These are phyloP conservation scores for Dromiciops gliroides DNA, from an alignment of 2,113 vertebrate genomes.

Conservation along the genomic window DNA sequence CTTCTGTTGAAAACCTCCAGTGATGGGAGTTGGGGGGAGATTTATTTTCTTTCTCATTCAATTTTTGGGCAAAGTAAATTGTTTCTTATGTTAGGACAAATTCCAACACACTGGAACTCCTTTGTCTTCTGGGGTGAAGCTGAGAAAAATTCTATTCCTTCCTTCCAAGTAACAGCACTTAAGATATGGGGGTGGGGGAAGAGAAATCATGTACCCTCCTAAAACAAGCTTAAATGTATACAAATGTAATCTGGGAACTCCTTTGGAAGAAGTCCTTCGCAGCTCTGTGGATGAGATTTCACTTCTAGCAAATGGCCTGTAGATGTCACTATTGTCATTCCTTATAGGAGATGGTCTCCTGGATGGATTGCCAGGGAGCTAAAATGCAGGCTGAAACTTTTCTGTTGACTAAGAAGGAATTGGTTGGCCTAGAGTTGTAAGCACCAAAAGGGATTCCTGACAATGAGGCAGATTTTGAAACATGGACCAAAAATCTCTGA, in stretches of 20 bases:
- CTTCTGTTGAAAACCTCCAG: background rate
- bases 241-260: background rate
- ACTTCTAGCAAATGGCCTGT: slow-evolving; percentile 66
- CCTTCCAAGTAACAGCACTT: background rate
- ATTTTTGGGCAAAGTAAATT: background rate
- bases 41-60: background rate
- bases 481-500: background rate
- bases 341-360: background rate
- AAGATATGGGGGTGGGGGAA: background rate
- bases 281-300: background rate
- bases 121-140: background rate
- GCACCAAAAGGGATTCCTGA: background rate
- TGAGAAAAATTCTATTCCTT: background rate
- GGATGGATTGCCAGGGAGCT: background rate
- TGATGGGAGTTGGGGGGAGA: too few relatives aligned
- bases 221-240: background rate
- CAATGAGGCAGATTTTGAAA: background rate
- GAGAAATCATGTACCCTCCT: background rate
- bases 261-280: background rate
- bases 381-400: background rate
- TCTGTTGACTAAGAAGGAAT: background rate
- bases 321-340: slow-evolving; percentile 81
- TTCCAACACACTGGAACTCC: background rate
- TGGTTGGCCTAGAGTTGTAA: background rate
- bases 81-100: background rate